Evolutionary conservation across 2,797 vertebrate genomes (phyloP), one percentile per base, ranked within the genome.

Genomic region (Phrynocephalus vlangalii): DNA sequence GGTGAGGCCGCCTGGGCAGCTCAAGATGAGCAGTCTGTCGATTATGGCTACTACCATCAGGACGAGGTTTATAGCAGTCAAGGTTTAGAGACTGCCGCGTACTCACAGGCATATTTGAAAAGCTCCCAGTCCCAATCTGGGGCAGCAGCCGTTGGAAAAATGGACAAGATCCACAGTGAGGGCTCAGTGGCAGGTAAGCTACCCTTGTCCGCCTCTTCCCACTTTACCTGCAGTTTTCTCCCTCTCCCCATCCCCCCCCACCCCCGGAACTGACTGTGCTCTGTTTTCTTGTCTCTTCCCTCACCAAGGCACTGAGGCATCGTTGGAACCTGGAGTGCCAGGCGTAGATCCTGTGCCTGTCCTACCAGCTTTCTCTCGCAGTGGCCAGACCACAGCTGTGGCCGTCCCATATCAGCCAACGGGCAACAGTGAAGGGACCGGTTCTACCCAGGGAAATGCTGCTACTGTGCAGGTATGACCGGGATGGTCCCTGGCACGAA

Each of bases 31-130:
- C 96, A 96, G n/a, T 86, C 94, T 30, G 78, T 91, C 3, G 98
- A 98, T 93, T 94, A 97, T n/a, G 70, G 94, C 73, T 96, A 97
- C 87, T 98, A 97, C 95, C 98, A 98, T 94, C 98, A 98, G 92
- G 97, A 98, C 94, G 97, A 96, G 89, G 48, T 93, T 83, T 97
- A 97, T 63, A 91, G 96, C 66, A 70, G 93, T 87, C 96, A 96
- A 26, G 84, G 95, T 77, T 89, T 93, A 76, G 90, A 94, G 79
- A 88, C 91, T 2, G 70, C 94, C 88, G 87, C 92, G 91, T 90
- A 91, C 94, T 84, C 94, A 86, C 92, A 93, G 94, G 87, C 93
- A 94, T 80, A 91, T 90, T 89, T 91, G 94, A 92, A 97, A 93
- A 93, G 93, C 5, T 10, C 90, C 33, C 90, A 95, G 11, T 91